These are phyloP conservation scores for Trachymyrmex cornetzi DNA, from an alignment of 1,140 invertebrate species.

Conservation along the genomic window DNA sequence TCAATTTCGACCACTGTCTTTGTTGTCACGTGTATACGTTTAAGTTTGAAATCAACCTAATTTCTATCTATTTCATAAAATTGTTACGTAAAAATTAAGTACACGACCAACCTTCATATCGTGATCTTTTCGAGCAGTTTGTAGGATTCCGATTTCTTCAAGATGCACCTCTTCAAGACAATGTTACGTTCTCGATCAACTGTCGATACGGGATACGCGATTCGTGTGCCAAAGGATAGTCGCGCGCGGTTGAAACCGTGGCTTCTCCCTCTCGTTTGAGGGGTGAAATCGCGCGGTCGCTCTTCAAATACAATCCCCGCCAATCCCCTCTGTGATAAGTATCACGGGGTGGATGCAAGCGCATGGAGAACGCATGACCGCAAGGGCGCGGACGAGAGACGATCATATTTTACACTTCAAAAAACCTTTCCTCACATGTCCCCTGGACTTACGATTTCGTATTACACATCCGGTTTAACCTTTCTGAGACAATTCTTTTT, in stretches of 20 bases:
- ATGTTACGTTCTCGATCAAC: slow-evolving; percentile 5
- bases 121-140: background rate
- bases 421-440: slow-evolving; percentile 11
- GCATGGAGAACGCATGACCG: slow-evolving; percentile 73
- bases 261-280: slow-evolving; percentile 70
- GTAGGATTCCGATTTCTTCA: background rate
- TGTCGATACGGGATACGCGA: background rate
- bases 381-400: slow-evolving; percentile 32
- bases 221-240: slow-evolving; percentile 26
- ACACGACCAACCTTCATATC: slow-evolving; percentile 55
- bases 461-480: background rate
- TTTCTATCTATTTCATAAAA: background rate
- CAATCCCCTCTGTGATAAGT: background rate
- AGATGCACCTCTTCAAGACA: background rate
- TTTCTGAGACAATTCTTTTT: background rate
- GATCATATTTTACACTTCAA: slow-evolving; percentile 53
- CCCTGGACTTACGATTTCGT: slow-evolving; percentile 20
- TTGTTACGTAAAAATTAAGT: background rate
- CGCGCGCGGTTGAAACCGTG: slow-evolving; percentile 58
- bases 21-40: no score
- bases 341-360: slow-evolving; percentile 72
- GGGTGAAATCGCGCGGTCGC: slow-evolving; percentile 73
- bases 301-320: slow-evolving; percentile 79
- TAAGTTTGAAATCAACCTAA: no score
- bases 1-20: background rate